These are phyloP conservation scores for Lerista edwardsae DNA, from an alignment of 2,797 vertebrate genomes.

Conservation along the genomic window DNA sequence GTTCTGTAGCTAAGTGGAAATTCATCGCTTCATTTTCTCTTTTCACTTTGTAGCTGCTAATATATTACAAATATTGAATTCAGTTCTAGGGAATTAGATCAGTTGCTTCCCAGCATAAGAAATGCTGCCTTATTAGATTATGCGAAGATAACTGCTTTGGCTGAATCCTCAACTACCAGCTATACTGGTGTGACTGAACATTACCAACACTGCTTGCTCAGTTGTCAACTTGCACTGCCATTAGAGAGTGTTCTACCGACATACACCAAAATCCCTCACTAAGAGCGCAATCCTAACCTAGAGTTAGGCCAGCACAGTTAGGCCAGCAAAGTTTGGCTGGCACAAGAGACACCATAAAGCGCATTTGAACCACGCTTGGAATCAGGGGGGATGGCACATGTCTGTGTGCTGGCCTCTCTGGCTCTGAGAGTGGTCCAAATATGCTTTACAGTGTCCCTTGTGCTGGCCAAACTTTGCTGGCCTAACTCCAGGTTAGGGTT, in stretches of 20 bases:
- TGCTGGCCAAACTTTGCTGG: no score
- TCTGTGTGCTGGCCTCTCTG: no score
- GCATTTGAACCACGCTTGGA: no score
- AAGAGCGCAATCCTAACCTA: background rate
- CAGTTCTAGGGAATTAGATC: conserved; percentile 46
- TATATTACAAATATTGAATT: conserved; percentile 47
- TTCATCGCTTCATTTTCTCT: conserved; percentile 40
- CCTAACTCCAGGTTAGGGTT: no score
- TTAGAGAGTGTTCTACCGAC: background rate
- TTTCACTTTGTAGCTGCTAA: conserved; percentile 37
- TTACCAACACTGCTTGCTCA: background rate
- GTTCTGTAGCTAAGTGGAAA: background rate
- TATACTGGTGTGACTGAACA: background rate
- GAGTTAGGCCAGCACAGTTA: no score
- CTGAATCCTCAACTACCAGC: background rate
- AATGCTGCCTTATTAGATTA: conserved; percentile 24
- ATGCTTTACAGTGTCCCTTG: no score
- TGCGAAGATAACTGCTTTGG: conserved; percentile 34
- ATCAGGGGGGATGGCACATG: no score
- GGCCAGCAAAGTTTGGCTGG: no score
- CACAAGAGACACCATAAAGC: no score
- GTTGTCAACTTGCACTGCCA: background rate
- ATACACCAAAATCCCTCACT: background rate
- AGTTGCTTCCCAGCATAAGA: conserved; percentile 48
- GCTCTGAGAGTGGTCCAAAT: no score